Evolutionary conservation across 2,113 vertebrate genomes (phyloP), one percentile per base, ranked within the genome.

Genomic region (Vulpes lagopus): DNA sequence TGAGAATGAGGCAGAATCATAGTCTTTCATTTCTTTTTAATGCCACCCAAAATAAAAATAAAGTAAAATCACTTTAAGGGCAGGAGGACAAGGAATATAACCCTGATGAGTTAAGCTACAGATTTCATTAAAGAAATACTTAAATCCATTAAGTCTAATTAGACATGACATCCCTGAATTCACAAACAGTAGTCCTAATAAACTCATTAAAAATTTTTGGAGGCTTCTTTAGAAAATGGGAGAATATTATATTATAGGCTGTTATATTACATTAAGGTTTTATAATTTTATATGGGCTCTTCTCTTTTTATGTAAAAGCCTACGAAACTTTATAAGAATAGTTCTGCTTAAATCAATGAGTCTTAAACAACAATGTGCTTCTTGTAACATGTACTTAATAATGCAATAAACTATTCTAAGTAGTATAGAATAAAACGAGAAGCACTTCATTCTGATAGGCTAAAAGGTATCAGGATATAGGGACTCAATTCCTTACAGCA

Each of bases 291-390:
- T 98, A 97, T 88, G 67, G 78, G 85, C 95, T 98, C 96, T 95
- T 98, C 90, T 96, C 93, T 97, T 97, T 97, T 98, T 97, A 98
- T 97, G 97, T 91, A 96, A 98, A 96, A 97, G 95, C 67, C 97
- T 95, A 97, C 65, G 74, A 95, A 98, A 98, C 97, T 97, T 98
- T 97, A 97, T 97, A 98, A 98, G 97, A 97, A 97, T 92, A 97
- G 94, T 97, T 98, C 96, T 96, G 83, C 91, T 97, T 98, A 98
- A 98, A 98, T 98, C 97, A 98, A 98, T 98, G 97, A 98, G 89
- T 98, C 97, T 97, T 98, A 98, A 98, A 98, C 97, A 98, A 98
- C 98, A 98, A 95, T 98, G 97, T 98, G 94, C 96, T 97, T 96
- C 97, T 95, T 97, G 97, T 98, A 97, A 98, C 94, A 93, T 93